Conservation (phyloP, 1,140 invertebrate genomes). For the Penaeus chinensis region DNA sequence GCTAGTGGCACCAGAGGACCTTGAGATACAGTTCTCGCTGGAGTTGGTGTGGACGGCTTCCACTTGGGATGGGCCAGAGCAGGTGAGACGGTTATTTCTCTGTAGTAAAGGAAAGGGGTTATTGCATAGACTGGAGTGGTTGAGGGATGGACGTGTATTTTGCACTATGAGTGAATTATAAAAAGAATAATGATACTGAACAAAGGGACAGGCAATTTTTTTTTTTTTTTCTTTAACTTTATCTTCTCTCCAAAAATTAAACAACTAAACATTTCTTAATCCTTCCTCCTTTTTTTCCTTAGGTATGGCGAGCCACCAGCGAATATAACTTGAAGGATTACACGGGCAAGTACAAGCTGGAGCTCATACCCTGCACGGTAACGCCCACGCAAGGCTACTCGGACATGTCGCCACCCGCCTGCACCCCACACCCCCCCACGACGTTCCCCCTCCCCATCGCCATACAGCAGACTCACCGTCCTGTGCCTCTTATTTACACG, state of each 20-base stretch:
- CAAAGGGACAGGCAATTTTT: too few species aligned
- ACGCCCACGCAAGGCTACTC: conserved; percentile 66
- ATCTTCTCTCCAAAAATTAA: neutral
- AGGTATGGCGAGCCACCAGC: conserved; percentile 70
- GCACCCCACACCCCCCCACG: conserved; percentile 67
- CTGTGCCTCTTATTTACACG: conserved; percentile 70
- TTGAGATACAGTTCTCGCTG: conserved; percentile 68
- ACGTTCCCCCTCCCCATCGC: conserved; percentile 70
- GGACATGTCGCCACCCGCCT: conserved; percentile 65
- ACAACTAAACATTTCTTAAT: neutral
- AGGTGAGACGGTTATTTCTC: conserved; percentile 59
- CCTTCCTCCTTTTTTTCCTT: neutral
- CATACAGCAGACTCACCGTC: conserved; percentile 70
- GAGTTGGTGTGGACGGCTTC: conserved; percentile 69
- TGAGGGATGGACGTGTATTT: neutral
- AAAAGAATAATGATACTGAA: neutral
- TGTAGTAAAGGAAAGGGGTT: neutral
- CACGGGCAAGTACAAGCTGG: conserved; percentile 69
- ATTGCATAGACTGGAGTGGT: neutral
- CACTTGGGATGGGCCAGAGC: conserved; percentile 70
- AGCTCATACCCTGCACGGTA: conserved; percentile 70
- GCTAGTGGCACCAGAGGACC: conserved; percentile 67
- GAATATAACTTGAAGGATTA: conserved; percentile 69
- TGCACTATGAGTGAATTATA: neutral
- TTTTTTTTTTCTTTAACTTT: neutral